Base-by-base conservation (phyloP, 2,113 vertebrate genomes). In the Sterna hirundo region DNA sequence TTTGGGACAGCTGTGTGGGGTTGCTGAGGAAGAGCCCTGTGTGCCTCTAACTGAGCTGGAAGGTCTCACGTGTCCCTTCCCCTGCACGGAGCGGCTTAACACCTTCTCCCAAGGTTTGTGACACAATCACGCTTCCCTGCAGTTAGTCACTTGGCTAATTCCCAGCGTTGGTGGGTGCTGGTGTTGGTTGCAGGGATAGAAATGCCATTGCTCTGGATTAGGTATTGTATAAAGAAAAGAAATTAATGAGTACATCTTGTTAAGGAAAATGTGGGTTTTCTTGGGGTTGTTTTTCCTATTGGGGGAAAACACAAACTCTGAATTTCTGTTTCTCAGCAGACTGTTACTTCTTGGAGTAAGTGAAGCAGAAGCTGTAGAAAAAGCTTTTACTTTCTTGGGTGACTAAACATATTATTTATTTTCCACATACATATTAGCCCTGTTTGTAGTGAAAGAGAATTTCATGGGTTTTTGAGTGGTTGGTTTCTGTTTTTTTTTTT, bases 21-120 rank as follows among this genome's bases (percentile, higher is more conserved):
- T 58, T 34, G 40, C 51, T 44, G 66, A 86, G 86, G 58, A 82
- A 6, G 12, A 80, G 69, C 1, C 0, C 26, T 57, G 85, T 3
- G 1, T 69, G 55, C 58, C 0, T 0, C 34, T 18, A 61, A 0
- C 58, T 4, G 14, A 79, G 38, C n/a, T 75, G 76, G 40, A 51
- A 68, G 42, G 42, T 78, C 83, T 84, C 13, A 1, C 0, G 0
- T 54, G 29, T 64, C 75, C 68, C 19, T 72, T 88, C 32, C 22
- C 21, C 1, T 2, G 22, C 57, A 40, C 0, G 1, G 52, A 76
- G 42, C 2, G 1, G 61, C 44, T 60, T 65, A 70, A 62, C 46
- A 13, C 40, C 38, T 58, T 42, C 17, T 88, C 66, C 66, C 22
- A 29, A 57, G 55, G 69, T 42, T 42, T 38, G 21, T 26, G 25